Percentiles rank a stretch among this genome's conserved stretches.
Conservation (phyloP, 2,113 vertebrate genomes). For the Corythaixoides concolor region DNA sequence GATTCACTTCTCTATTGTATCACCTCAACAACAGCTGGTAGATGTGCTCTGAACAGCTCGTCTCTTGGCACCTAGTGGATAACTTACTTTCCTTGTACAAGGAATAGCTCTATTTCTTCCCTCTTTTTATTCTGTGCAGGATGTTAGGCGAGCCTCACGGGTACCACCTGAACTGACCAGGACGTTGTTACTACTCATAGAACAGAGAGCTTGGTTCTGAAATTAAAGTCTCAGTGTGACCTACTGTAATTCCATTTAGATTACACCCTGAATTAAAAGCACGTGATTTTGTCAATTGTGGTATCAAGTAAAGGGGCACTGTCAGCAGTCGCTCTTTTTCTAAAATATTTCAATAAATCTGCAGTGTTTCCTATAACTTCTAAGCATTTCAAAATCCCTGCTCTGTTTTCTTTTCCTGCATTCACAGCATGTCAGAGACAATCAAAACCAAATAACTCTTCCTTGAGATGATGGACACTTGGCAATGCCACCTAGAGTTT, state of each 20-base stretch:
- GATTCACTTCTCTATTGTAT: slow-evolving; percentile 1
- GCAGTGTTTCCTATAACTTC: neutral
- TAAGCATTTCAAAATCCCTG: neutral
- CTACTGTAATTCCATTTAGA: neutral
- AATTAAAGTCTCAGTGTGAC: neutral
- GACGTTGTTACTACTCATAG: neutral
- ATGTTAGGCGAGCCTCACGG: neutral
- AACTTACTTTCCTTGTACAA: neutral
- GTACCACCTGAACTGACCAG: neutral
- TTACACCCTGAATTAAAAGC: neutral
- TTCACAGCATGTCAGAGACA: neutral
- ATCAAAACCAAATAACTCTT: neutral
- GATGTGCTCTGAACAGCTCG: neutral
- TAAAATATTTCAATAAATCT: neutral
- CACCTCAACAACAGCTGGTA: slow-evolving; percentile 38
- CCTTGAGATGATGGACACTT: neutral
- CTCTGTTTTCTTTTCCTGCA: neutral
- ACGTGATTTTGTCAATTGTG: neutral
- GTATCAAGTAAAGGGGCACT: neutral
- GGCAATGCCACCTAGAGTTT: neutral
- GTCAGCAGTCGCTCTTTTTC: neutral
- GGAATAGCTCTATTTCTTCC: neutral
- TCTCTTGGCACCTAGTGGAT: neutral
- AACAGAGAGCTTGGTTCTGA: neutral
- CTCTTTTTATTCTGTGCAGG: neutral